A percentile compares a stretch with the other conserved stretches of the same genome.
Conservation (phyloP, 2,113 vertebrate species). For the Synchiropus splendidus region DNA sequence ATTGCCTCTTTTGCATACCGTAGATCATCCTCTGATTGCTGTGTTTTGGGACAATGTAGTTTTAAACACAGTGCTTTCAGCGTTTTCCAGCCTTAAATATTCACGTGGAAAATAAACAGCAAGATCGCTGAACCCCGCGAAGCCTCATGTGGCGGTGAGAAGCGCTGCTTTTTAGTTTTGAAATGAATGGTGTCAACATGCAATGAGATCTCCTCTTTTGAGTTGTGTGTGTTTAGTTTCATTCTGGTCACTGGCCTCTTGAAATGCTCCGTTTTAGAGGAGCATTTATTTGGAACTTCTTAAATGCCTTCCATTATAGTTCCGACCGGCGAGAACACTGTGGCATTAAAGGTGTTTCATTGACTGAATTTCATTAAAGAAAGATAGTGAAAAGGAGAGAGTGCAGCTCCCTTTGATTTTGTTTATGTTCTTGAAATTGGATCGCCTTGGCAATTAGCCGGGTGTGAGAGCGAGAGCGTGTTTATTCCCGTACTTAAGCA, state of each 20-base stretch:
- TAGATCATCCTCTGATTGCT: conserved; percentile 47
- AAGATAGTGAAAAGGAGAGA: conserved; percentile 24
- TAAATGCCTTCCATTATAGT: conserved; percentile 30
- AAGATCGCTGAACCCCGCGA: background rate
- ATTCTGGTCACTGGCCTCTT: conserved; percentile 5
- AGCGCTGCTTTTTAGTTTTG: conserved; percentile 15
- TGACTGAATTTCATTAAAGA: conserved; percentile 46
- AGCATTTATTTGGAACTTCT: conserved; percentile 17
- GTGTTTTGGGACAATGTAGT: conserved; percentile 48
- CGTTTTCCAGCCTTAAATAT: conserved; percentile 45
- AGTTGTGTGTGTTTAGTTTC: conserved; percentile 17
- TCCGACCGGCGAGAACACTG: conserved; percentile 26
- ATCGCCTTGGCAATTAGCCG: conserved; percentile 59
- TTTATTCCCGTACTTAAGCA: conserved; percentile 28
- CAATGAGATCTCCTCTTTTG: conserved; percentile 31
- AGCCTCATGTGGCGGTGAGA: too few species aligned
- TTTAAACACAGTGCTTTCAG: conserved; percentile 31
- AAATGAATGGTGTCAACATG: conserved; percentile 32
- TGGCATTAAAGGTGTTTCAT: conserved; percentile 28
- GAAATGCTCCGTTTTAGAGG: conserved; percentile 10
- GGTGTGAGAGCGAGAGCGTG: background rate
- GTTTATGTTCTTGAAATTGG: conserved; percentile 59
- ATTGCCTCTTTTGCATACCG: conserved; percentile 45
- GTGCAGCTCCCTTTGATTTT: conserved; percentile 56
- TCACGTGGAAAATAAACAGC: conserved; percentile 38